These are phyloP conservation scores for Gopherus evgoodei DNA, from an alignment of 2,113 vertebrate genomes.

Conservation along the genomic window DNA sequence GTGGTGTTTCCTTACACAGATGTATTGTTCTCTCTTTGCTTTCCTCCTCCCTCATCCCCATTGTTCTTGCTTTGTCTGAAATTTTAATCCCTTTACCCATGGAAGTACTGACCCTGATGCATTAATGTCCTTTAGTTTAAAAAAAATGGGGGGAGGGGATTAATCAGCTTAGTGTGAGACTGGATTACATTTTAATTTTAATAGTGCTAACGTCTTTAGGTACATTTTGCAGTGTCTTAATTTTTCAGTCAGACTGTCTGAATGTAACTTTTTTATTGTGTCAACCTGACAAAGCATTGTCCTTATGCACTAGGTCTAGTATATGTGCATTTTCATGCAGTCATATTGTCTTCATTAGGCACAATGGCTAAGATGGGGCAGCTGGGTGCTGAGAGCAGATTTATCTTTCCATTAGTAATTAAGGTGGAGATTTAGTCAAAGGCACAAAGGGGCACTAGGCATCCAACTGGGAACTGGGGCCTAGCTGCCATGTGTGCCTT, in stretches of 20 bases:
- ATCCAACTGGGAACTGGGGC: background rate
- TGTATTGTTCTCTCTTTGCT: background rate
- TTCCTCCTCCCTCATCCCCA: background rate
- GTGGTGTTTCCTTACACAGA: rapidly evolving
- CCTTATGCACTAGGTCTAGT: background rate
- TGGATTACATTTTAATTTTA: slow-evolving; percentile 69
- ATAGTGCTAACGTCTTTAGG: slow-evolving; percentile 42
- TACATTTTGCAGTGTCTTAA: background rate
- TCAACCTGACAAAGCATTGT: background rate
- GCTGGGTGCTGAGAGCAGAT: rapidly evolving
- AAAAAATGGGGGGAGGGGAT: background rate
- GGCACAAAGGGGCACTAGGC: slow-evolving; percentile 20
- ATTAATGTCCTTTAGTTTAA: slow-evolving; percentile 2
- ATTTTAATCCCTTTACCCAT: background rate
- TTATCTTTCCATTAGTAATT: background rate
- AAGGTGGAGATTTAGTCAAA: background rate
- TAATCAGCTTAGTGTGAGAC: slow-evolving; percentile 61
- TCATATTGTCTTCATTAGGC: background rate
- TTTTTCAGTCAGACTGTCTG: background rate
- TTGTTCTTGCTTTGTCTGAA: background rate
- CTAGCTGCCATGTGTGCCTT: slow-evolving; percentile 8
- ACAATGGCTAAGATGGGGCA: background rate
- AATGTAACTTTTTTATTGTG: slow-evolving; percentile 10
- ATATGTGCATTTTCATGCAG: background rate
- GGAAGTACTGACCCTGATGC: slow-evolving; percentile 23